Conservation (phyloP, 2,797 vertebrate genomes). For the Parotocinclus haroldoi region DNA sequence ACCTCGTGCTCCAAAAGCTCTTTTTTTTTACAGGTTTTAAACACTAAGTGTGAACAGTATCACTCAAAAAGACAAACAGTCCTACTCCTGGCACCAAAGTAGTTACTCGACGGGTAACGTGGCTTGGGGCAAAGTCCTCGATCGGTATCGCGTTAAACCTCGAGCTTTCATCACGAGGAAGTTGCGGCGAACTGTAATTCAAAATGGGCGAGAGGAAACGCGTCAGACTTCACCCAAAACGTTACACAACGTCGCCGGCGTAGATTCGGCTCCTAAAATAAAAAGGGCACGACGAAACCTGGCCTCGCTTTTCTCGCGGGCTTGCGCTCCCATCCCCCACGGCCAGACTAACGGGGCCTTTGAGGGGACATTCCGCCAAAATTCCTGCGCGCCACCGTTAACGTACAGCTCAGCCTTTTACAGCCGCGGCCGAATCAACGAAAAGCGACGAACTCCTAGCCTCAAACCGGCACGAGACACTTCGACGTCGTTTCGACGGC, state of each 20-base stretch:
- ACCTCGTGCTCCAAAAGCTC: neutral
- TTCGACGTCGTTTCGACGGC: too few species aligned
- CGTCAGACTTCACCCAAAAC: too few species aligned
- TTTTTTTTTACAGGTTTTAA: neutral
- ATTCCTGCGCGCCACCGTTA: neutral
- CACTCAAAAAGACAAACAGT: neutral
- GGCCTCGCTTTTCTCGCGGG: neutral
- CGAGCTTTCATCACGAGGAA: neutral
- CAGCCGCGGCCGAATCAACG: neutral
- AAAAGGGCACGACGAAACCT: too few species aligned
- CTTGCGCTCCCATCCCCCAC: conserved; percentile 13
- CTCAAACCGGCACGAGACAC: too few species aligned
- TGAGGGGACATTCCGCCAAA: conserved; percentile 6
- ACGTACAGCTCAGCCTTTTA: neutral
- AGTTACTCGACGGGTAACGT: too few species aligned
- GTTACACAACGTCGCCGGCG: too few species aligned
- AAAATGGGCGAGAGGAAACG: neutral
- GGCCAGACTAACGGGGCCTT: conserved; percentile 1
- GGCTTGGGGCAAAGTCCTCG: too few species aligned
- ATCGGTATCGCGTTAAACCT: neutral
- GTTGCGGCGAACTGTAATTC: neutral
- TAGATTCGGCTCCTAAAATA: too few species aligned
- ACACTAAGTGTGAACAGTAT: neutral
- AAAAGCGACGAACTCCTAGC: too few species aligned
- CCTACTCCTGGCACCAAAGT: too few species aligned